Conservation (phyloP, 2,113 vertebrate species). For the Sakesphorus luctuosus region DNA sequence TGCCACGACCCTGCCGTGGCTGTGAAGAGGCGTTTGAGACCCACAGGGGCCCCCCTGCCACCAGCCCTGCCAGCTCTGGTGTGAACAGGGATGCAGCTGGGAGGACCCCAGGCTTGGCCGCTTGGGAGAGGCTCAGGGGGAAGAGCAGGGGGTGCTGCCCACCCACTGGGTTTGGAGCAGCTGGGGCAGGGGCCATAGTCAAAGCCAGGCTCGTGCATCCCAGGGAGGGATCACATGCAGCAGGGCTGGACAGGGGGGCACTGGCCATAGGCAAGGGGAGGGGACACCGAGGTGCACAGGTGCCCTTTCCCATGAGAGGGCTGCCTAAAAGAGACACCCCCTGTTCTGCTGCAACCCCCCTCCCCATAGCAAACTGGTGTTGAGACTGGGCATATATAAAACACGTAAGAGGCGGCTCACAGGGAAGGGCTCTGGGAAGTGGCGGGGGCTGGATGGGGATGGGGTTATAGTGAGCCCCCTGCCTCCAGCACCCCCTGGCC, state of each 20-base stretch:
- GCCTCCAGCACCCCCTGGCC: neutral
- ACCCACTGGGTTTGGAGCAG: neutral
- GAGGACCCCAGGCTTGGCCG: neutral
- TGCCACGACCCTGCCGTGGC: neutral
- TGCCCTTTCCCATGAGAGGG: neutral
- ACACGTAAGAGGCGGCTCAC: constrained; percentile 32
- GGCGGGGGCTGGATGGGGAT: neutral
- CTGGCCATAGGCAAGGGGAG: neutral
- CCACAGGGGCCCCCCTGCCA: accelerated
- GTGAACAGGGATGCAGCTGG: neutral
- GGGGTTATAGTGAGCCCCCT: neutral
- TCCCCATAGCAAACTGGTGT: constrained; percentile 1
- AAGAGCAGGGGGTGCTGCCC: neutral
- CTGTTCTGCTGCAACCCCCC: neutral
- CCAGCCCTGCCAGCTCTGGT: neutral
- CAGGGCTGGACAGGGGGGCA: neutral
- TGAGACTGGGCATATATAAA: constrained; percentile 33
- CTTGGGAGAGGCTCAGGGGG: neutral
- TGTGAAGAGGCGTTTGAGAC: neutral
- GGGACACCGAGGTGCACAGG: neutral
- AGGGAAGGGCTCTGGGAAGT: constrained; percentile 14
- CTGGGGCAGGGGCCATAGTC: neutral
- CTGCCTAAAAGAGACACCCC: neutral
- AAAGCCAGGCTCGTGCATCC: neutral
- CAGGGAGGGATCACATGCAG: neutral